A percentile compares a stretch with the other conserved stretches of the same genome.
phyloP scores from a whole-genome alignment of 2,797 vertebrate species.

The Sternarchorhynchus goeldii region DNA sequence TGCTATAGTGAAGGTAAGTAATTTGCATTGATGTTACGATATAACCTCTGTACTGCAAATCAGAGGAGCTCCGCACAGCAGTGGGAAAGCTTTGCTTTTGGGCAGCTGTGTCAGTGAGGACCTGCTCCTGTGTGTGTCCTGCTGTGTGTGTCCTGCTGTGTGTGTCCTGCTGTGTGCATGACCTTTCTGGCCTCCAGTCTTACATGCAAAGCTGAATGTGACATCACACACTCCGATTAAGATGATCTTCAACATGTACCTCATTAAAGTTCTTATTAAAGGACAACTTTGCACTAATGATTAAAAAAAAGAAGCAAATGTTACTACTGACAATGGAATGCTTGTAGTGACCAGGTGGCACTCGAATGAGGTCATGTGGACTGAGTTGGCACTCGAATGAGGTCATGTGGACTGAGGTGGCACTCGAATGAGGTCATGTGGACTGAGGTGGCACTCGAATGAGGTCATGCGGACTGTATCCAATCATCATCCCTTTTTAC shows the following conservation, averaged over 20 bases:
- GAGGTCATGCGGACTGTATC: too few species aligned
- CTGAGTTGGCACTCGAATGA: too few species aligned
- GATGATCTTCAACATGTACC: slow-evolving; percentile 52
- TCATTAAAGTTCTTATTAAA: slow-evolving; percentile 3
- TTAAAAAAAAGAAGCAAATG: too few species aligned
- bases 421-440: too few species aligned
- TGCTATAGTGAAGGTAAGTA: neutral
- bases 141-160: neutral
- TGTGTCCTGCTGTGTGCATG: slow-evolving; percentile 25
- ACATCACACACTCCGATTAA: slow-evolving; percentile 56
- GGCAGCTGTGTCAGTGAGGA: neutral
- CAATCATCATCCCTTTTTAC: too few species aligned
- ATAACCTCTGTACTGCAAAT: neutral
- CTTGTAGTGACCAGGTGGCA: neutral
- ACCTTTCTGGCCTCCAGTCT: slow-evolving; percentile 49
- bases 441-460: neutral
- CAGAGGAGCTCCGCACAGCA: neutral
- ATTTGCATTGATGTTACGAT: neutral
- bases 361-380: too few species aligned
- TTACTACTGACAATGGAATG: too few species aligned
- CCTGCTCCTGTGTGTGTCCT: slow-evolving; percentile 10
- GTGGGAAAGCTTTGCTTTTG: neutral
- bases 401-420: neutral
- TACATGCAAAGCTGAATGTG: slow-evolving; percentile 47
- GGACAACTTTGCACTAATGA: neutral